These are phyloP conservation scores for Trogon melanurus DNA, from an alignment of 2,113 vertebrate species.

Conservation along the genomic window DNA sequence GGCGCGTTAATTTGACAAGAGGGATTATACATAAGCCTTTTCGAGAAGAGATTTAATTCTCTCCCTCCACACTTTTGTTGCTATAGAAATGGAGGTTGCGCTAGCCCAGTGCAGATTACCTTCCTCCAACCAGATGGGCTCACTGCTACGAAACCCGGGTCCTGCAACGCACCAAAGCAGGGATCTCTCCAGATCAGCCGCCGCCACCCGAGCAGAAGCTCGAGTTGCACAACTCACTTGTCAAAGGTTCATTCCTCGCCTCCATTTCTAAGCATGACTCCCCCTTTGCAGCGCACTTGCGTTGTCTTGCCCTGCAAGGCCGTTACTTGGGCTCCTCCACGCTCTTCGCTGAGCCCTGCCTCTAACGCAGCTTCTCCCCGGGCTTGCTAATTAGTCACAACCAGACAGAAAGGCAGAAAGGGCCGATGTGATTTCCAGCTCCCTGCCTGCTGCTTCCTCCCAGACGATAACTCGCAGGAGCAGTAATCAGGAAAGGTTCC, in stretches of 20 bases:
- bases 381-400: not conserved
- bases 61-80: not conserved
- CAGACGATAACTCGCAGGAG: rapidly evolving
- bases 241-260: not conserved
- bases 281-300: not conserved
- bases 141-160: rapidly evolving
- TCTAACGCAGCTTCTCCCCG: rapidly evolving
- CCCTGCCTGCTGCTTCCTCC: not conserved
- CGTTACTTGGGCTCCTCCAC: not conserved
- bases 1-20: not conserved
- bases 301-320: not conserved
- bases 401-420: not conserved
- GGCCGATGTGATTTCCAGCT: rapidly evolving
- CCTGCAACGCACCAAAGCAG: not conserved
- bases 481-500: not conserved
- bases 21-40: not conserved
- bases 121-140: not conserved
- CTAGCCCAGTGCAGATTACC: not conserved
- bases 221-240: rapidly evolving
- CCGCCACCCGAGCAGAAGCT: not conserved
- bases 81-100: not conserved
- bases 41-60: not conserved
- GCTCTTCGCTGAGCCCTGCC: not conserved
- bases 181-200: not conserved
- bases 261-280: rapidly evolving